Evolutionary conservation across 2,113 vertebrate genomes (phyloP), one percentile per base, ranked within the genome.

Genomic region (Hippocampus barbouri): DNA sequence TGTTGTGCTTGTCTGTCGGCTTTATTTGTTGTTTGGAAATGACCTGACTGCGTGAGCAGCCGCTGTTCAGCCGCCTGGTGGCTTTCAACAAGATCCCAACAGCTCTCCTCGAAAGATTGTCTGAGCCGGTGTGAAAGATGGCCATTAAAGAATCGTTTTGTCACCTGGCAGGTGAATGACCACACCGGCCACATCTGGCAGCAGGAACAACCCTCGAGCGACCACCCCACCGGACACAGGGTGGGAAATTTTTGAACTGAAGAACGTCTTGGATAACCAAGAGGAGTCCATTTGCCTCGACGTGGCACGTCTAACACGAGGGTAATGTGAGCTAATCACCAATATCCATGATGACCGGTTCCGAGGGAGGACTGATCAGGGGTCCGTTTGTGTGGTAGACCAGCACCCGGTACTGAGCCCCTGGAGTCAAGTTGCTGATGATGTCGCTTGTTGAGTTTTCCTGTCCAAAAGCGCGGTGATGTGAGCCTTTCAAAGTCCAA

Each of bases 341-440:
- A n/a, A 98, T 96, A 47, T 95, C 94, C 77, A 98, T 95, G 27
- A 94, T 96, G 85, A 98, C 93, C 0, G 97, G 94, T 59, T 96
- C 95, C 0, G 97, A 99, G 4, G 97, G 94, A 0, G 96, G 97
- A 45, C 97, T 97, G 76, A 95, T 87, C 74, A 98, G 86, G 0
- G 96, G 96, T 1, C 95, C 94, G 79, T 96, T 98, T 43, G 92
- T 88, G 84, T 97, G 90, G 41, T 94, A 97, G 67, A 98, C 93
- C 71, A 95, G 91, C 65, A 98, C 94, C 65, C 94, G 88, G 86
- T 98, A 99, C 89, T 98, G 96, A 40, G 96, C 97, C 2, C 96
- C 96, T 0, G 96, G 96, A 34, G 94, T 96, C 75, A 99, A 92
- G 80, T 94, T 93, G 65, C 86, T 91, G 88, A 98, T 95, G 74